Conservation (phyloP, 2,797 vertebrate genomes). For the Vireo griseus region DNA sequence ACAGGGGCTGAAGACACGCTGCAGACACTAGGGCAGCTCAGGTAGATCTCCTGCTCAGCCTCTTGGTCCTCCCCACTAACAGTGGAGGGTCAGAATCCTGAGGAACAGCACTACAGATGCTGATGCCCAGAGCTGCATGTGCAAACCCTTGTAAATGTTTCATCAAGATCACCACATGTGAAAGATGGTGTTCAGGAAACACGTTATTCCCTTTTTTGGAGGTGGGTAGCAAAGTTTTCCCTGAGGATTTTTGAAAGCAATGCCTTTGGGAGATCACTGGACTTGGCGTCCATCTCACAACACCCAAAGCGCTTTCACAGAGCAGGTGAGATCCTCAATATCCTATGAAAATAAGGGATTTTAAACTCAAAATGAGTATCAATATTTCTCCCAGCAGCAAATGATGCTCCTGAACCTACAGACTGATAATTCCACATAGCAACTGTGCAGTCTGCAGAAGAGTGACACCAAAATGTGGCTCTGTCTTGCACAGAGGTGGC, state of each 20-base stretch:
- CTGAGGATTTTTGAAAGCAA: background rate
- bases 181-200: background rate
- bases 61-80: background rate
- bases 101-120: accelerated
- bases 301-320: accelerated
- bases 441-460: background rate
- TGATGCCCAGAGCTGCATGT: accelerated
- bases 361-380: background rate
- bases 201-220: background rate
- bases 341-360: background rate
- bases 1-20: background rate
- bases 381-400: background rate
- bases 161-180: accelerated
- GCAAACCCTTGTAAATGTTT: background rate
- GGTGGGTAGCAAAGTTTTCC: background rate
- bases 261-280: background rate
- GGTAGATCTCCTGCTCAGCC: background rate
- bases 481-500: background rate
- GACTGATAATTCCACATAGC: background rate
- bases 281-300: background rate
- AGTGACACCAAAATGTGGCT: background rate
- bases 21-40: background rate
- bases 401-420: background rate
- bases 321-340: background rate
- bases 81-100: accelerated